Evolutionary conservation across 2,113 vertebrate genomes (phyloP), one percentile per base, ranked within the genome.

Genomic region (Rhineura floridana): DNA sequence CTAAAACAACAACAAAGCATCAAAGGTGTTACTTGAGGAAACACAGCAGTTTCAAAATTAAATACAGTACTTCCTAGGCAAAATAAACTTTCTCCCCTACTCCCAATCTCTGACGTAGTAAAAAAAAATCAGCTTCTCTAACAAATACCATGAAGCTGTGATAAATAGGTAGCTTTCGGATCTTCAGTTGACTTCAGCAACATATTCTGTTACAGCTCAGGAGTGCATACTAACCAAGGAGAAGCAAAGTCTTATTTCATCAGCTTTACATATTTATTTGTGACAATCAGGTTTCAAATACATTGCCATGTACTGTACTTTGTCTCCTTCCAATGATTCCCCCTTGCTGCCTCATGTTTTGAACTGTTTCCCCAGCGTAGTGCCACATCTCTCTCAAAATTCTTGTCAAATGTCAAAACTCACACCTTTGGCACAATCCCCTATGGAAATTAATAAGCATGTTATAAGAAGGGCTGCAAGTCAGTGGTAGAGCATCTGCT

Each of bases 181-280:
- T 72, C 1, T 83, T 50, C 39, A 93, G n/a, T 42, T 83, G 33
- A 42, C 36, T 75, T 52, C 13, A 39, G 36, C 36, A 76, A 83
- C 50, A 86, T 81, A 85, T 52, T 79, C n/a, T 30, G 72, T 3
- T 75, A 8, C 2, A 77, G 83, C 23, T 86, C 39, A 65, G 87
- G 36, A 91, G 83, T 0, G 83, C 8, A n/a, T 46, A 87, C 6
- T 6, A 65, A 23, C 28, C 48, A 88, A 48, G 79, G 42, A 21
- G 48, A 23, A 91, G 6, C 21, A 88, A 90, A 91, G 48, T 3
- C 77, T 69, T 73, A 69, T 72, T 84, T 82, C 67, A 83, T 79
- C 4, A 79, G 6, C 83, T 87, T 81, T 82, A 87, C 4, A 46
- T 63, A 86, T 86, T 86, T 36, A 85, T 67, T 42, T 0, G 1